Percentiles rank a stretch among this genome's conserved stretches.
Conservation (phyloP, 2,113 vertebrate genomes). For the Willisornis vidua region DNA sequence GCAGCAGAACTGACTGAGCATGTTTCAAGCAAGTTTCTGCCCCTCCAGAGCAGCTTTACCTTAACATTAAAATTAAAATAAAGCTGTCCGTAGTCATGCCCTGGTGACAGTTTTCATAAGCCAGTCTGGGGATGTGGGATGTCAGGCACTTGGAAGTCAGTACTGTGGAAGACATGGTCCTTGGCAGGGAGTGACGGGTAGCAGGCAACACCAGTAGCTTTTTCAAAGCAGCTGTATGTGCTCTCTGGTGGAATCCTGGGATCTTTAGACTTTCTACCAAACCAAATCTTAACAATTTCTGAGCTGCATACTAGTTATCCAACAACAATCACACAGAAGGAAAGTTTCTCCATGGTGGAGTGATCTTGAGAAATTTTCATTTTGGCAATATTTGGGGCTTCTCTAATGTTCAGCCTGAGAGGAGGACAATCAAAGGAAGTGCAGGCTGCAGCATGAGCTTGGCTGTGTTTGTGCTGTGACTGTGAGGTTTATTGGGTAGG, state of each 20-base stretch:
- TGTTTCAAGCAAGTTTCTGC: background rate
- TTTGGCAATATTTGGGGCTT: background rate
- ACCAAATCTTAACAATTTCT: background rate
- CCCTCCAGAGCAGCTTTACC: background rate
- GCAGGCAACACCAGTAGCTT: background rate
- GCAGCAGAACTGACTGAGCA: background rate
- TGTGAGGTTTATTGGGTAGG: background rate
- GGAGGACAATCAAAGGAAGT: background rate
- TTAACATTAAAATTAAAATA: background rate
- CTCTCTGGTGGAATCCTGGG: background rate
- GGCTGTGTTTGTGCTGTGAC: background rate
- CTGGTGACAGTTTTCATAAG: background rate
- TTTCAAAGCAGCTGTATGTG: background rate
- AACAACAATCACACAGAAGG: background rate
- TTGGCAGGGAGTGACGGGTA: fast-evolving
- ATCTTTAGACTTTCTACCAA: background rate
- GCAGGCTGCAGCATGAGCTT: background rate
- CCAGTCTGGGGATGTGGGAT: fast-evolving
- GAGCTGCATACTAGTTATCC: background rate
- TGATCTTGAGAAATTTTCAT: background rate
- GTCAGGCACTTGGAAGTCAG: background rate
- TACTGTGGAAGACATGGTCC: fast-evolving
- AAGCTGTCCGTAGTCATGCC: background rate
- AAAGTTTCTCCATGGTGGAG: background rate
- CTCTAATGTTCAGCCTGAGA: background rate